Percentiles rank a stretch among this genome's conserved stretches.
Evolutionary conservation across 1,140 invertebrate genomes (phyloP).

Genomic region (Drusus annulatus): DNA sequence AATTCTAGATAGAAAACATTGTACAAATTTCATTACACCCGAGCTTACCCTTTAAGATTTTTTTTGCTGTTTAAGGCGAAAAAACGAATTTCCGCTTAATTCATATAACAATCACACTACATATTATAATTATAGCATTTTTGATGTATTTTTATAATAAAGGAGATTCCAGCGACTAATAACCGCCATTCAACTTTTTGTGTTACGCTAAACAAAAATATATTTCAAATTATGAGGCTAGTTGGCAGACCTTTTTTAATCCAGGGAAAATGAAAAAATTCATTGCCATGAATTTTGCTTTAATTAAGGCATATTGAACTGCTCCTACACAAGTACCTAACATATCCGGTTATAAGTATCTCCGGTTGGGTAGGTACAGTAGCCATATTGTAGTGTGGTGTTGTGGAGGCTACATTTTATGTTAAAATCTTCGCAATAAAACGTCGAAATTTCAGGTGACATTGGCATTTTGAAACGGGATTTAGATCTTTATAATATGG

Average conservation of each 20-base stretch:
- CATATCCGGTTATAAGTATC: not conserved
- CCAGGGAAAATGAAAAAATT: not conserved
- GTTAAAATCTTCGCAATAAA: slow-evolving; percentile 33
- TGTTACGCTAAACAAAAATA: too few relatives aligned
- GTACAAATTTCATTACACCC: too few relatives aligned
- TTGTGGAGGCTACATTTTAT: not conserved
- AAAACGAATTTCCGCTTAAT: too few relatives aligned
- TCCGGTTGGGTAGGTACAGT: not conserved
- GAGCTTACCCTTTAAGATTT: too few relatives aligned
- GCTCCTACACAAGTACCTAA: not conserved
- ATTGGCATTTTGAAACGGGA: slow-evolving; percentile 30
- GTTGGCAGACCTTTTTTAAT: not conserved
- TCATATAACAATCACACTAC: too few relatives aligned
- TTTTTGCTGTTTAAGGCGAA: too few relatives aligned
- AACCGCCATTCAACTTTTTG: not conserved
- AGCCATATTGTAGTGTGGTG: not conserved
- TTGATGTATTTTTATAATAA: too few relatives aligned
- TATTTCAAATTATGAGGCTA: too few relatives aligned
- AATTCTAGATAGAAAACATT: too few relatives aligned
- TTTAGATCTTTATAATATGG: not conserved
- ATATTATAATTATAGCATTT: too few relatives aligned
- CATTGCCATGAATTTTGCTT: not conserved
- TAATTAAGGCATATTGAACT: slow-evolving; percentile 4
- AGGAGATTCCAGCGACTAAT: not conserved
- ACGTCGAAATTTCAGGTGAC: slow-evolving; percentile 23